Conservation (phyloP, 2,113 vertebrate species). For the Sitta europaea region DNA sequence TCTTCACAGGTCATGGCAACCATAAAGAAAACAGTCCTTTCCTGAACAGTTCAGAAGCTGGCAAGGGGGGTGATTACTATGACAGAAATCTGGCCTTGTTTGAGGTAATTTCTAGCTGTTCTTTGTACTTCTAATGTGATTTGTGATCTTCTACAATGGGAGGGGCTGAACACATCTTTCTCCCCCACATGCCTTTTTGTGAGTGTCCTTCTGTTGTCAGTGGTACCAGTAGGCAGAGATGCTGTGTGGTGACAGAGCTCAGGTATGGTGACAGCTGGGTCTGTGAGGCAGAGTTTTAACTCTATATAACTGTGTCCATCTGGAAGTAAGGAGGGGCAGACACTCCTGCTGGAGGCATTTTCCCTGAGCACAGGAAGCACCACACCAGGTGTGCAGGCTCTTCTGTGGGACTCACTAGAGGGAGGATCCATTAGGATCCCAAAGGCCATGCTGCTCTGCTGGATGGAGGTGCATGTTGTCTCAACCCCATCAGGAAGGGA, state of each 20-base stretch:
- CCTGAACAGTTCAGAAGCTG: slow-evolving; percentile 79
- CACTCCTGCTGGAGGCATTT: neutral
- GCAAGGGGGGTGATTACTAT: slow-evolving; percentile 89
- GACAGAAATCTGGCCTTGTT: slow-evolving; percentile 96
- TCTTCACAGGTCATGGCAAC: slow-evolving; percentile 82
- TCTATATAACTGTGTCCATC: neutral
- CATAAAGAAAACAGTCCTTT: slow-evolving; percentile 95
- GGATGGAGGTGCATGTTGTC: neutral
- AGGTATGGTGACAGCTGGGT: accelerated
- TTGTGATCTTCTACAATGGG: neutral
- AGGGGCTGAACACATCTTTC: neutral
- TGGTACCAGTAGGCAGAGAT: neutral
- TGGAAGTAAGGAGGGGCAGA: neutral
- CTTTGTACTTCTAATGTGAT: neutral
- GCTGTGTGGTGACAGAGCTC: neutral
- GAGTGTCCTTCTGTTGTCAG: neutral
- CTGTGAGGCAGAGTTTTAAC: neutral
- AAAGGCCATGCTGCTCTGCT: neutral
- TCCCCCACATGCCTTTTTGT: accelerated
- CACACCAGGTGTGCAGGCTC: neutral
- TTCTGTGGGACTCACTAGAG: neutral
- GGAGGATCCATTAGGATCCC: neutral
- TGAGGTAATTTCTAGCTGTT: slow-evolving; percentile 78
- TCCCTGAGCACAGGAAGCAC: neutral
- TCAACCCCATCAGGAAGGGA: neutral